These are phyloP conservation scores for Enteromius treurensis DNA, from an alignment of 2,797 vertebrate species.

Conservation along the genomic window DNA sequence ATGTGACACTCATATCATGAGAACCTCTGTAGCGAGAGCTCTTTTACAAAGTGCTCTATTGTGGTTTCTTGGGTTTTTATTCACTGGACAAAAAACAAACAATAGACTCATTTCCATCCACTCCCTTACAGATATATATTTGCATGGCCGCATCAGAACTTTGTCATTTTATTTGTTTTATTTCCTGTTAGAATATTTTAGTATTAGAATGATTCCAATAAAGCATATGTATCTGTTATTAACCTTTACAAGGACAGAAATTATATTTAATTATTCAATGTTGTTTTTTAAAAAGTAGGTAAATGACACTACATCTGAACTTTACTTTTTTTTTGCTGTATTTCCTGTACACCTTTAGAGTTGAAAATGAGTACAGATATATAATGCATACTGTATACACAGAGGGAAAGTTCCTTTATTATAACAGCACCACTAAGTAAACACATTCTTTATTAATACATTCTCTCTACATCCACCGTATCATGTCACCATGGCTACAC, in stretches of 20 bases:
- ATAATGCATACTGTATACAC: constrained; percentile 9
- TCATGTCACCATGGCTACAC: constrained; percentile 59
- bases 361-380: background rate
- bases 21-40: background rate
- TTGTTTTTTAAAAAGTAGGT: background rate
- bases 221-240: background rate
- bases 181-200: background rate
- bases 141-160: background rate
- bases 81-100: background rate
- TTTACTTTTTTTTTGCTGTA: background rate
- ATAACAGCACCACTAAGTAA: constrained; percentile 35
- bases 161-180: background rate
- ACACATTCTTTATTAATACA: constrained; percentile 50
- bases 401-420: constrained; percentile 34
- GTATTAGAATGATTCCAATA: background rate
- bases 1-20: constrained; percentile 1
- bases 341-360: background rate
- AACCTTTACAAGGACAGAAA: background rate
- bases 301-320: background rate
- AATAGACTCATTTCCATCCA: background rate
- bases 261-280: background rate
- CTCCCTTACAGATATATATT: background rate
- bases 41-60: background rate
- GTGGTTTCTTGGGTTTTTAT: background rate
- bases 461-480: constrained; percentile 42